Percentiles rank a stretch among this genome's conserved stretches.
Evolutionary conservation across 1,140 invertebrate genomes (phyloP).

Genomic region (Samia ricini): DNA sequence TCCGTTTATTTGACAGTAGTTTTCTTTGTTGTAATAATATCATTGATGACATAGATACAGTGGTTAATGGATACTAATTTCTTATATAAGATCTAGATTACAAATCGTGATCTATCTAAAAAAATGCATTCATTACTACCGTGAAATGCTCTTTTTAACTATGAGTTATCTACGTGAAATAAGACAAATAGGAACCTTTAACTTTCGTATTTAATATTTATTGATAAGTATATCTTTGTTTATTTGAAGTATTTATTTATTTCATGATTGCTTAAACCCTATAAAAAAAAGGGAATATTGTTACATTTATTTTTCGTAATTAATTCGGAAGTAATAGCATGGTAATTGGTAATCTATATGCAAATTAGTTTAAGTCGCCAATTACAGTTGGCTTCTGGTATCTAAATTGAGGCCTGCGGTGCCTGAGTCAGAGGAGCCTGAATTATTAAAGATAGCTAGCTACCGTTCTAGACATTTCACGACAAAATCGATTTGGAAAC

Average conservation of each 20-base stretch:
- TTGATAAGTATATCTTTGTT: too few relatives aligned
- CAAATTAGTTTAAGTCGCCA: not conserved
- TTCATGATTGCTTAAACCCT: too few relatives aligned
- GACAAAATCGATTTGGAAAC: not conserved
- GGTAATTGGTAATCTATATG: constrained; percentile 1
- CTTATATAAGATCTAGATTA: too few relatives aligned
- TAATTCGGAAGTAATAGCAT: not conserved
- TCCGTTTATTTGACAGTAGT: constrained; percentile 12
- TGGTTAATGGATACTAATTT: too few relatives aligned
- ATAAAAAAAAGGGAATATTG: too few relatives aligned
- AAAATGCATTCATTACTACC: too few relatives aligned
- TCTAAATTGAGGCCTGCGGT: not conserved
- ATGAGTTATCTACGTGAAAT: too few relatives aligned
- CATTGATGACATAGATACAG: not conserved
- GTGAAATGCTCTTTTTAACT: too few relatives aligned
- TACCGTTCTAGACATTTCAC: not conserved
- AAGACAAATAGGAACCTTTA: too few relatives aligned
- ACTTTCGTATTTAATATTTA: too few relatives aligned
- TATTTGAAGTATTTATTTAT: too few relatives aligned
- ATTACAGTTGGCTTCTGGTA: not conserved
- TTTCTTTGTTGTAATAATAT: constrained; percentile 8
- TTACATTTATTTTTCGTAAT: not conserved
- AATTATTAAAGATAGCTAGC: not conserved
- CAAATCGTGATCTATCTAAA: too few relatives aligned
- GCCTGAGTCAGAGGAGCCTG: not conserved